Evolutionary conservation across 2,113 vertebrate genomes (phyloP).

Genomic region (Peromyscus maniculatus): DNA sequence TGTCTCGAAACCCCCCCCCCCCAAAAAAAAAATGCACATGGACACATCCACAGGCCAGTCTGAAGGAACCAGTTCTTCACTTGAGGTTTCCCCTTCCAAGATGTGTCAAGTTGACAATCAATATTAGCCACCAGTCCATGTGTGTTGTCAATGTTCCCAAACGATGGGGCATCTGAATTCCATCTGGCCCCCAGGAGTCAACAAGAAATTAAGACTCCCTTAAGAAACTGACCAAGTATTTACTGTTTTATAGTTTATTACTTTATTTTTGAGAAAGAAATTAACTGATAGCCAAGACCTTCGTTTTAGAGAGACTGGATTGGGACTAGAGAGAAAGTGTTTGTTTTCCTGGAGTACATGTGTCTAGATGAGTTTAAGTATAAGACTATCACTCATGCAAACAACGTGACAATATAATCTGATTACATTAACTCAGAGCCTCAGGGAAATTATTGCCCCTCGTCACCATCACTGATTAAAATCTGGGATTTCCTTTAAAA

Average conservation of each 20-base stretch:
- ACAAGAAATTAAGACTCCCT: not conserved
- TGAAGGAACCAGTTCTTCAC: not conserved
- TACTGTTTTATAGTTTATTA: not conserved
- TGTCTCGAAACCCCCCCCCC: too few species aligned
- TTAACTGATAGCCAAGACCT: not conserved
- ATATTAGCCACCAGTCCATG: not conserved
- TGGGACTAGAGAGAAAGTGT: not conserved
- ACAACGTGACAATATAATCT: conserved; percentile 59
- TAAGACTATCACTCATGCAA: not conserved
- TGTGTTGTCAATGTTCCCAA: not conserved
- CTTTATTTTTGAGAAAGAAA: conserved; percentile 11
- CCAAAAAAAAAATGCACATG: not conserved
- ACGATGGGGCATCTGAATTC: not conserved
- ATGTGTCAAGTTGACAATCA: not conserved
- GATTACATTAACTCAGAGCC: conserved; percentile 59
- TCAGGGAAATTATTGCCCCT: conserved; percentile 46
- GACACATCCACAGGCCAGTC: not conserved
- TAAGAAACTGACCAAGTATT: not conserved
- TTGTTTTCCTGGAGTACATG: not conserved
- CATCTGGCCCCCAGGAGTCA: not conserved
- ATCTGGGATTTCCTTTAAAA: conserved; percentile 61
- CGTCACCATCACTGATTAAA: conserved; percentile 65
- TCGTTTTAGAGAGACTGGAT: not conserved
- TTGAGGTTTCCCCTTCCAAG: accelerated
- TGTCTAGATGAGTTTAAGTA: not conserved